Evolutionary conservation across 2,113 vertebrate species (phyloP).

Genomic region (Protomyctophum bolini): DNA sequence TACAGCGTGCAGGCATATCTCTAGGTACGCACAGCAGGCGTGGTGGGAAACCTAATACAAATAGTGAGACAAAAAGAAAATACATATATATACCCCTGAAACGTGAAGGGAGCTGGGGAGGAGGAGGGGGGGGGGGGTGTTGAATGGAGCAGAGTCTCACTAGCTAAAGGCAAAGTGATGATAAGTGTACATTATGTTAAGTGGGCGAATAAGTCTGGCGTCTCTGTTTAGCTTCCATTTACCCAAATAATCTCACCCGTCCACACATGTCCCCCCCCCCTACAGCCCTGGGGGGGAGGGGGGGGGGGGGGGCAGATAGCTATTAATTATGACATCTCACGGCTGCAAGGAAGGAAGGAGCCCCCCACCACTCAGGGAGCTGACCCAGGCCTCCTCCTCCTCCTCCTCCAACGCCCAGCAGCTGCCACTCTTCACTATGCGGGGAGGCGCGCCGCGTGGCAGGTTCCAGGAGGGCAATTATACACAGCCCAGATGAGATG

Average conservation of each 20-base stretch:
- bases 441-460: slow-evolving; percentile 54
- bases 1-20: slow-evolving; percentile 49
- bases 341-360: slow-evolving; percentile 46
- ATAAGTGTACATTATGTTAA: slow-evolving; percentile 65
- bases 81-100: not conserved
- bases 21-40: slow-evolving; percentile 43
- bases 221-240: slow-evolving; percentile 56
- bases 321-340: slow-evolving; percentile 78
- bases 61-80: slow-evolving; percentile 46
- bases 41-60: slow-evolving; percentile 54
- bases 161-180: slow-evolving; percentile 52
- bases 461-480: slow-evolving; percentile 73
- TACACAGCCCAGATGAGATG: slow-evolving; percentile 65
- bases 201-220: slow-evolving; percentile 44
- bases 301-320: slow-evolving; percentile 43
- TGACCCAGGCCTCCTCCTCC: slow-evolving; percentile 63
- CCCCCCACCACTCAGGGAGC: slow-evolving; percentile 55
- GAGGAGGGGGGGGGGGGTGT: not conserved
- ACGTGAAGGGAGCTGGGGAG: not conserved
- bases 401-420: slow-evolving; percentile 61
- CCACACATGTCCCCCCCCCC: not conserved
- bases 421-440: slow-evolving; percentile 71
- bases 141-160: slow-evolving; percentile 31
- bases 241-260: slow-evolving; percentile 36
- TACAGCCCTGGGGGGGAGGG: slow-evolving; percentile 19